phyloP scores from a whole-genome alignment of 1,140 invertebrate genomes.

The Trichonephila clavipes region DNA sequence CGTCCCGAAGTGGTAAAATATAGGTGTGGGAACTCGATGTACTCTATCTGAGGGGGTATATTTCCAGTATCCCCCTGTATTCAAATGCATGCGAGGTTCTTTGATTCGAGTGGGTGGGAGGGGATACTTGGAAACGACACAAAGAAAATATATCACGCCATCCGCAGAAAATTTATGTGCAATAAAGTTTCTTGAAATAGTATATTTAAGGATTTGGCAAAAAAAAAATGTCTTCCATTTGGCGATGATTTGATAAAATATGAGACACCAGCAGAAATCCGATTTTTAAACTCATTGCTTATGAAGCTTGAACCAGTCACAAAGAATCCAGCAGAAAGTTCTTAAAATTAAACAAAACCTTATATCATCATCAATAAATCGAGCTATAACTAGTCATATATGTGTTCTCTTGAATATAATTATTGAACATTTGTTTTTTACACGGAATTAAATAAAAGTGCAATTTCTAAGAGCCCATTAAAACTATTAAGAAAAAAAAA shows the following conservation, averaged over 20 bases:
- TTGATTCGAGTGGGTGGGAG: neutral
- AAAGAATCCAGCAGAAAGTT: too few species aligned
- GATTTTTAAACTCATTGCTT: neutral
- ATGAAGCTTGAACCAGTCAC: too few species aligned
- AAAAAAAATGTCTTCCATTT: neutral
- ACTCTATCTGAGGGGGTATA: neutral
- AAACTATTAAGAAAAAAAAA: too few species aligned
- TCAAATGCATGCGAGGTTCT: neutral
- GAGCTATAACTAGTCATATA: too few species aligned
- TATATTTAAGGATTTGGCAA: neutral
- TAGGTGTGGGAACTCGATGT: slow-evolving; percentile 13
- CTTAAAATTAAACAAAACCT: too few species aligned
- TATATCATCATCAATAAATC: too few species aligned
- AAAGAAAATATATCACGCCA: slow-evolving; percentile 27
- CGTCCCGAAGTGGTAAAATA: slow-evolving; percentile 37
- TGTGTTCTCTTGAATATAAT: too few species aligned
- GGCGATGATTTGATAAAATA: slow-evolving; percentile 17
- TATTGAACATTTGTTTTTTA: too few species aligned
- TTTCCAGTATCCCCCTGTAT: neutral
- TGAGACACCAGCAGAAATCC: neutral
- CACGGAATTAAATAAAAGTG: too few species aligned
- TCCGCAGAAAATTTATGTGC: slow-evolving; percentile 8
- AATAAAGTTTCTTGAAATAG: slow-evolving; percentile 5
- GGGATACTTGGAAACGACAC: neutral
- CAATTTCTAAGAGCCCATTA: too few species aligned